phyloP scores from a whole-genome alignment of 2,888 invertebrate species.

The Achlya flavicornis region DNA sequence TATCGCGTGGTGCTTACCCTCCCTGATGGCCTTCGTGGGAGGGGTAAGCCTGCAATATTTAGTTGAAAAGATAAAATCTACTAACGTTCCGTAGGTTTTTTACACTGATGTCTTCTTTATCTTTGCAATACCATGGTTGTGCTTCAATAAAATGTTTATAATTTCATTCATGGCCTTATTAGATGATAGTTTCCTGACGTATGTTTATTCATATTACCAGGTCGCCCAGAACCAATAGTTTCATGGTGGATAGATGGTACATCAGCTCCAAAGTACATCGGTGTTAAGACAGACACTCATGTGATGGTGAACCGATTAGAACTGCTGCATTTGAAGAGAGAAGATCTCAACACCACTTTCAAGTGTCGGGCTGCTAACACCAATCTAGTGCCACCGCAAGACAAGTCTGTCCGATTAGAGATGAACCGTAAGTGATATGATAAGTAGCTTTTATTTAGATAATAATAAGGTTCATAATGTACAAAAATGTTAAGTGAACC shows the following conservation, averaged over 20 bases:
- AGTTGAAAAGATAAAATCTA: conserved; percentile 16
- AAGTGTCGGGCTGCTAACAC: conserved; percentile 95
- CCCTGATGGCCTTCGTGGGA: conserved; percentile 14
- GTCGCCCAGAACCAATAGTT: conserved; percentile 91
- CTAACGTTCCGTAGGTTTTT: conserved; percentile 13
- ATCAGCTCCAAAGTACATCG: conserved; percentile 87
- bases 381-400: conserved; percentile 91
- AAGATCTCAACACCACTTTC: conserved; percentile 92
- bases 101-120: conserved; percentile 5
- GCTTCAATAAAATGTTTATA: too few relatives aligned
- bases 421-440: conserved; percentile 88
- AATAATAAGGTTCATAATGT: neutral
- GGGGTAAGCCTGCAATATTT: conserved; percentile 17
- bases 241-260: conserved; percentile 92
- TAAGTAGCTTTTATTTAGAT: conserved; percentile 2
- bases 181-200: too few relatives aligned
- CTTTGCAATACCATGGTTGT: neutral
- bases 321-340: conserved; percentile 88
- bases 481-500: neutral
- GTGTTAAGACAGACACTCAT: conserved; percentile 87
- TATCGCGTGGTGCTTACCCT: conserved; percentile 14
- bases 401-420: conserved; percentile 91
- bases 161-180: too few relatives aligned
- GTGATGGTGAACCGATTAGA: conserved; percentile 91
- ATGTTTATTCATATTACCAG: conserved; percentile 64